Evolutionary conservation across 2,113 vertebrate genomes (phyloP).

Genomic region (Hippolais icterina): DNA sequence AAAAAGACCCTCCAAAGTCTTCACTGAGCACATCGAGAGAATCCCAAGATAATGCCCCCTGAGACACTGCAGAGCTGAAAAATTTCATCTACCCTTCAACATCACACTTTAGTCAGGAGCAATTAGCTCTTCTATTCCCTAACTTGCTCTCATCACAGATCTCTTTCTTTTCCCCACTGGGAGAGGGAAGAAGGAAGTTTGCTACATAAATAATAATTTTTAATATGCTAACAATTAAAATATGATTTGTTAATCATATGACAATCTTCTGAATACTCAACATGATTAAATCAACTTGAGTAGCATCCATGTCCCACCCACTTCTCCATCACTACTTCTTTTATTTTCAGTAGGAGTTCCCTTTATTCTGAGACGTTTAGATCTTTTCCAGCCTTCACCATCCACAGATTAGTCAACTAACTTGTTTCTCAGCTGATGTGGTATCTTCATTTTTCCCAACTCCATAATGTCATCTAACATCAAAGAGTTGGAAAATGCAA

Average conservation of each 20-base stretch:
- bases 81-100: neutral
- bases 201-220: conserved; percentile 23
- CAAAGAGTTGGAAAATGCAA: neutral
- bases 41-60: neutral
- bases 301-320: neutral
- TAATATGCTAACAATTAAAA: conserved; percentile 37
- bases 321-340: neutral
- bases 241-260: conserved; percentile 46
- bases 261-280: neutral
- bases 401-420: conserved; percentile 16
- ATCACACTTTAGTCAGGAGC: neutral
- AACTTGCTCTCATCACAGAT: neutral
- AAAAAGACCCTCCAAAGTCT: neutral
- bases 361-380: neutral
- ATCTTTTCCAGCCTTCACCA: neutral
- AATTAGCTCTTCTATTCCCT: neutral
- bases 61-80: neutral
- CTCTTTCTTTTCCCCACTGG: neutral
- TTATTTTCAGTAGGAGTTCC: conserved; percentile 4
- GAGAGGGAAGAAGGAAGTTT: conserved; percentile 39
- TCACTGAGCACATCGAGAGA: neutral
- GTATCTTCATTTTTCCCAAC: neutral
- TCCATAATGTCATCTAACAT: neutral
- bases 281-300: neutral
- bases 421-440: neutral